Base-by-base conservation (phyloP, 1,140 invertebrate genomes). In the Maconellicoccus hirsutus region DNA sequence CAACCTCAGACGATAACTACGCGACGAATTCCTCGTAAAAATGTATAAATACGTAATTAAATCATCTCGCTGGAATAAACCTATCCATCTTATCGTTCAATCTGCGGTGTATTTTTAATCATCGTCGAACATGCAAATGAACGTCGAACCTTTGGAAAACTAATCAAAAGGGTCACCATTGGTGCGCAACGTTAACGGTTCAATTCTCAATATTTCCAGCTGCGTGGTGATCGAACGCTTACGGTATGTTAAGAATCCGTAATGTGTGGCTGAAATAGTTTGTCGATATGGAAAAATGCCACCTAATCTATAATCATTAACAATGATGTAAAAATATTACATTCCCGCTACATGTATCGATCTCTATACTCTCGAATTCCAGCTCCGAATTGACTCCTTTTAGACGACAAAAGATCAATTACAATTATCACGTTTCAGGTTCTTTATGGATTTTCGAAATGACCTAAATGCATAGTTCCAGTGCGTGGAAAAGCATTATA, bases 361-460 rank as follows among this genome's bases (percentile, higher is more conserved):
- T 33, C 29, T 52, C 6, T 6, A 19, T 16, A 52, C 42, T 52
- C 29, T 33, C 29, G 29, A 6, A 3, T 3, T 33, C 12, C 29
- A 52, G 42, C 16, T 52, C 42, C 6, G 42, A 52, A 52, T 52
- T 12, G 29, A 12, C 29, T 6, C 29, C 29, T 33, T n/a, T n/a
- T n/a, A n/a, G n/a, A n/a, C 29, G 29, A 33, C 12, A 12, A 3
- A 33, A 12, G 29, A 33, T 33, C 29, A 33, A 33, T 33, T 33
- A 33, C 3, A 33, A 33, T 33, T 33, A 33, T 12, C 12, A 6
- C 29, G 29, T 33, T 6, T 33, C 29, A n/a, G n/a, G n/a, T 33
- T 33, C 29, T 52, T 52, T 52, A 52, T 52, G 42, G 42, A 52
- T 52, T 52, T 16, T 52, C 42, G 42, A 52, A 52, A 52, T 52